phyloP scores from a whole-genome alignment of 64 coral and sea anemone species.

The Anthopleura sola region DNA sequence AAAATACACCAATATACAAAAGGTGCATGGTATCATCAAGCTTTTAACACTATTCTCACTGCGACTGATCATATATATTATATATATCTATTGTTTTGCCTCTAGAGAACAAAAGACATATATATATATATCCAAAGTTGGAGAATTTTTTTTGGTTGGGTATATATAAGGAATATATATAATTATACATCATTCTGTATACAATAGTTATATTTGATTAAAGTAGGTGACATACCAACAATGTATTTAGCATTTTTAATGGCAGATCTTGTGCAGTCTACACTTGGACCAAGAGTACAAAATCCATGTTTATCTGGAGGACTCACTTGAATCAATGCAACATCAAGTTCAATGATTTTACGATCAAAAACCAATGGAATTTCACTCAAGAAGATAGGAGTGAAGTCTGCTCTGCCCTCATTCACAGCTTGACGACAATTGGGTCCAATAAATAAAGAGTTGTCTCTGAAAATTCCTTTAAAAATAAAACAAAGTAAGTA shows the following conservation, averaged over 20 bases:
- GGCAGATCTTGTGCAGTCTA: constrained; percentile 89
- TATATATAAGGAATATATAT: too few species aligned
- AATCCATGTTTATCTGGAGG: constrained; percentile 98
- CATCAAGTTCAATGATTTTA: constrained; percentile 90
- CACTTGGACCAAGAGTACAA: constrained; percentile 97
- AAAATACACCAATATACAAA: neutral
- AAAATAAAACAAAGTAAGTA: neutral
- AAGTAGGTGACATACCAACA: constrained; percentile 57
- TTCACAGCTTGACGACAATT: constrained; percentile 90
- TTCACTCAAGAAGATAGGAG: constrained; percentile 95
- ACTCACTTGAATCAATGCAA: constrained; percentile 94
- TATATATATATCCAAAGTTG: too few species aligned
- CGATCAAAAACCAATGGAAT: constrained; percentile 92
- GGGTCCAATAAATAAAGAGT: constrained; percentile 88
- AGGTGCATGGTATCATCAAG: too few species aligned
- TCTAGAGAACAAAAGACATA: too few species aligned
- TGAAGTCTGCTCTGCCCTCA: constrained; percentile 90
- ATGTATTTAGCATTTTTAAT: constrained; percentile 98
- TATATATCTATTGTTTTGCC: too few species aligned
- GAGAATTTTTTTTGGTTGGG: too few species aligned
- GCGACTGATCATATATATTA: too few species aligned
- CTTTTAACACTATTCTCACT: too few species aligned
- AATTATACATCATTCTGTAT: too few species aligned
- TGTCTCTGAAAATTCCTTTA: constrained; percentile 94
- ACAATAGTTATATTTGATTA: neutral